Base-by-base conservation (phyloP, 37 sponge, comb jelly and placozoan species). In the Halisarca cf. caerulea region DNA sequence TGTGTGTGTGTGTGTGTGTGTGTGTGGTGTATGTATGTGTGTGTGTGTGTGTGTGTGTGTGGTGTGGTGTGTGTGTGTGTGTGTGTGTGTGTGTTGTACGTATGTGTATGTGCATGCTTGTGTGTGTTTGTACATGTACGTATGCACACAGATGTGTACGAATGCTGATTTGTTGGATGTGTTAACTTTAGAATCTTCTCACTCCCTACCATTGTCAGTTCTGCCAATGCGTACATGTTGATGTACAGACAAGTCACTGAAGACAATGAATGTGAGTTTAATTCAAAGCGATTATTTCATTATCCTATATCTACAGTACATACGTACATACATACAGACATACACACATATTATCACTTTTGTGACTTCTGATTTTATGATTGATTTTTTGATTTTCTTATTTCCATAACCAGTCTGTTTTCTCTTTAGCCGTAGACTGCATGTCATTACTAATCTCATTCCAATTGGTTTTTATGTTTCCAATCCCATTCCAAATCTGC, bases 191-290 rank as follows among this genome's bases (percentile, higher is more conserved):
- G 17, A 11, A 20, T 55, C 30, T 62, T 20, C 7, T 6, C 30
- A 28, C 64, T 5, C 2, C 41, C 1, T 74, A 25, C 70, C 3
- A 32, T 41, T 34, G 42, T 36, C 64, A 88, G 90, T 37, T 97
- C 95, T 58, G 92, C 97, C 55, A 97, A 97, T 90, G 97, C 97
- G 5, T 97, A 97, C 89, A 97, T 97, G 97, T 66, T 97, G 47
- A 95, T 97, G 97, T 97, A 97, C 74, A 84, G 97, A 36, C 80
- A 79, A 66, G 62, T 94, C 47, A n/a, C 58, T 42, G 42, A 61
- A 0, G 79, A 37, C 15, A 94, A 94, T 51, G 82, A 68, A 83
- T 58, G 94, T 90, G 33, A 66, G 82, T n/a, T n/a, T n/a, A n/a
- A n/a, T n/a, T n/a, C n/a, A n/a, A n/a, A n/a, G n/a, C n/a, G n/a